These are phyloP conservation scores for Phaethon lepturus DNA, from an alignment of 2,113 vertebrate species.

Conservation along the genomic window DNA sequence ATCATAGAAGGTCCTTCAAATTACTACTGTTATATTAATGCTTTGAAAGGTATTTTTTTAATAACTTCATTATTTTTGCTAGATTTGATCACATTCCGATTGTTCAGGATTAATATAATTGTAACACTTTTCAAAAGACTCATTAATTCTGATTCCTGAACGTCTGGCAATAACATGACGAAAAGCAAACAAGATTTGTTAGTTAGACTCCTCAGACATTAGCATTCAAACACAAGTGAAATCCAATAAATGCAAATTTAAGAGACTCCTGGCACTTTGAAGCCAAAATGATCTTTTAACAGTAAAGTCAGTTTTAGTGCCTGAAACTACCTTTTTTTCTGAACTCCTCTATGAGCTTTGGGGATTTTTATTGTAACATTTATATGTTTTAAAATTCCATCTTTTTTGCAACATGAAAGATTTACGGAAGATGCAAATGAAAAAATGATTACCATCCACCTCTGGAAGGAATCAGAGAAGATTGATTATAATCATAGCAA, in stretches of 20 bases:
- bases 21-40: not conserved
- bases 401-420: not conserved
- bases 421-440: not conserved
- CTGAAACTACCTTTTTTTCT: not conserved
- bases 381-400: not conserved
- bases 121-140: not conserved
- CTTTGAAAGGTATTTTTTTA: not conserved
- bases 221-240: conserved; percentile 11
- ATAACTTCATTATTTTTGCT: not conserved
- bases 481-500: not conserved
- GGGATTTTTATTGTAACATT: not conserved
- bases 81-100: not conserved
- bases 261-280: not conserved
- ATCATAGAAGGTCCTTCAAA: not conserved
- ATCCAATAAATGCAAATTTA: not conserved
- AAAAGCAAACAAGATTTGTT: not conserved
- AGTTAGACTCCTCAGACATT: not conserved
- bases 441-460: not conserved
- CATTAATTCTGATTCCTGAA: conserved; percentile 1
- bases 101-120: not conserved
- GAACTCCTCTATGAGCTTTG: not conserved
- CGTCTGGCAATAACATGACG: not conserved
- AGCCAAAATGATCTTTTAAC: not conserved
- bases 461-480: not conserved
- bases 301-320: not conserved